These are phyloP conservation scores for Gymnocheta viridis DNA, from an alignment of 2,888 invertebrate genomes.

Conservation along the genomic window DNA sequence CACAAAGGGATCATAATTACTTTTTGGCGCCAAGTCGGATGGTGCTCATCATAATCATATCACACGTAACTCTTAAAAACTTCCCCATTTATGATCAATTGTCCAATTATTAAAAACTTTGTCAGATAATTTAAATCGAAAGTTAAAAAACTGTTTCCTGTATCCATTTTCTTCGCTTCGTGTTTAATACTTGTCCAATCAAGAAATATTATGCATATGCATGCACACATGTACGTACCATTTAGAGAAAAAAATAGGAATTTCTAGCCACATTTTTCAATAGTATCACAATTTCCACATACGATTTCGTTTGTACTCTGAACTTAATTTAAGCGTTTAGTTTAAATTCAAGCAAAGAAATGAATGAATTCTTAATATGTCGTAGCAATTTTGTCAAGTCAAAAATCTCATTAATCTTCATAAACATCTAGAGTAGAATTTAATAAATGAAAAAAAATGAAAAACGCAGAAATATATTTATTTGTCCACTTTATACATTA, in stretches of 20 bases:
- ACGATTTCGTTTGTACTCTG: too few relatives aligned
- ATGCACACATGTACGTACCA: too few relatives aligned
- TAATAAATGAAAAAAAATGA: background rate
- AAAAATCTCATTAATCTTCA: conserved; percentile 60
- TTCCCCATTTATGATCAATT: too few relatives aligned
- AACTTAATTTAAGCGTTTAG: background rate
- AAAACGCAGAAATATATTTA: background rate
- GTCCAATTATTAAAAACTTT: background rate
- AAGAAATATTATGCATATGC: too few relatives aligned
- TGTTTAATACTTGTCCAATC: background rate
- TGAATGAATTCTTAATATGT: background rate
- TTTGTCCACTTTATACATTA: conserved; percentile 35
- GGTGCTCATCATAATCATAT: too few relatives aligned
- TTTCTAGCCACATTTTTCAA: background rate
- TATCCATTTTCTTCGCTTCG: too few relatives aligned
- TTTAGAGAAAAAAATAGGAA: too few relatives aligned
- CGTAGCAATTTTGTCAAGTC: conserved; percentile 27
- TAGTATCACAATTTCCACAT: background rate
- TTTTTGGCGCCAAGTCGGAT: too few relatives aligned
- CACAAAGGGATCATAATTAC: too few relatives aligned
- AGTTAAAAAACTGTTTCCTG: background rate
- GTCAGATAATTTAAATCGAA: background rate
- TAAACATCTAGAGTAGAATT: conserved; percentile 16
- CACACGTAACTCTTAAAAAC: too few relatives aligned
- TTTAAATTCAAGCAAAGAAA: background rate